Evolutionary conservation across 2,113 vertebrate genomes (phyloP).

Genomic region (Psilopogon haemacephalus): DNA sequence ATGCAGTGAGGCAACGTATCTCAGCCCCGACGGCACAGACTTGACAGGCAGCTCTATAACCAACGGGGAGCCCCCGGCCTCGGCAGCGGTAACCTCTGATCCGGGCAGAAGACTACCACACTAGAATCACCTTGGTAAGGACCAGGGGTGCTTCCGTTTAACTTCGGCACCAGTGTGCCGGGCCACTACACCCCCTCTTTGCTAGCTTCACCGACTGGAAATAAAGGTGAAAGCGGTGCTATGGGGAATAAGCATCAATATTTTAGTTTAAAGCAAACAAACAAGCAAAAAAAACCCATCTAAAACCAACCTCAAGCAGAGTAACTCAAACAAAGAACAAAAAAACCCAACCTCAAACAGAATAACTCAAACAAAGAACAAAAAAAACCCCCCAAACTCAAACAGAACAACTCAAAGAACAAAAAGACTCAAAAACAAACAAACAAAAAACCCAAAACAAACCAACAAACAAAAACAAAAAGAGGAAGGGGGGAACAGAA

Average conservation of each 20-base stretch:
- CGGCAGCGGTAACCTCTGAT: not conserved
- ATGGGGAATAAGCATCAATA: not conserved
- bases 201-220: not conserved
- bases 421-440: too few species aligned
- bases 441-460: too few species aligned
- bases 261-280: rapidly evolving
- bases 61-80: not conserved
- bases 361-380: too few species aligned
- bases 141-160: not conserved
- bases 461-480: too few species aligned
- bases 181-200: not conserved
- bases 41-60: not conserved
- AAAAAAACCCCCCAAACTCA: too few species aligned
- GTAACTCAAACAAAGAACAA: not conserved
- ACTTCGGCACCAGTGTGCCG: not conserved
- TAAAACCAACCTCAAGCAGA: too few species aligned
- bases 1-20: rapidly evolving
- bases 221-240: not conserved
- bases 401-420: not conserved
- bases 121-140: not conserved
- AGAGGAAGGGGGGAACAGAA: too few species aligned
- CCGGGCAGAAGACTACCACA: rapidly evolving
- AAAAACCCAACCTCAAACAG: too few species aligned
- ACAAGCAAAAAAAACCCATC: too few species aligned
- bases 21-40: not conserved